Base-by-base conservation (phyloP, 2,888 invertebrate genomes). In the Drosophila ustulata region DNA sequence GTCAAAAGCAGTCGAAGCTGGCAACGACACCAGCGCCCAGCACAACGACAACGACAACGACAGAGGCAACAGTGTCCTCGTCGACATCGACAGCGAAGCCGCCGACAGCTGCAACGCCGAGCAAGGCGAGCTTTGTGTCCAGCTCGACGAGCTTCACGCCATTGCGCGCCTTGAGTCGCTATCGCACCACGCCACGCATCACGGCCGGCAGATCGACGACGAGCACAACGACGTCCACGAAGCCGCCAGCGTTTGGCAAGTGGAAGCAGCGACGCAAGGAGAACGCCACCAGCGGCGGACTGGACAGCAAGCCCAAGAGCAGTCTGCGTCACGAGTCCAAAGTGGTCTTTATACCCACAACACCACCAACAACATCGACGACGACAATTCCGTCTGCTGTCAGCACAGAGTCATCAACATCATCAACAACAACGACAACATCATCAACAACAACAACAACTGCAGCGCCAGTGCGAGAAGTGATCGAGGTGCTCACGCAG, bases 231-330 rank as follows among this genome's bases (percentile, higher is more conserved):
- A 61, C 78, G 4, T 83, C 89, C 30, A 90, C 92, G 1, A 91
- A 91, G 59, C 71, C 87, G 34, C 89, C 92, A 0, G 71, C 90
- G 25, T 69, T 71, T 2, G n/a, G 88, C 8, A 92, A 91, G 77
- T 92, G 92, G 92, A 91, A 88, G 46, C 91, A 90, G 34, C 88
- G 90, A 26, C 87, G 88, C 52, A 91, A 86, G 66, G 70, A 78
- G 4, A 74, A 59, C 18, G 39, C 41, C 28, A 67, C 61, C 13
- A 52, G 49, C 26, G 68, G 37, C 26, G 68, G 37, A 5, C n/a
- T 55, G 46, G 87, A 90, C 30, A 85, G 71, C 64, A 76, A 71
- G 13, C 73, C 73, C 7, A 85, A 82, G 51, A 71, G 81, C 61
- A 86, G 86, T 30, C 55, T 67, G 25, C 82, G 80, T 0, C 73